Conservation (phyloP, 2,113 vertebrate species). For the Petaurus breviceps region DNA sequence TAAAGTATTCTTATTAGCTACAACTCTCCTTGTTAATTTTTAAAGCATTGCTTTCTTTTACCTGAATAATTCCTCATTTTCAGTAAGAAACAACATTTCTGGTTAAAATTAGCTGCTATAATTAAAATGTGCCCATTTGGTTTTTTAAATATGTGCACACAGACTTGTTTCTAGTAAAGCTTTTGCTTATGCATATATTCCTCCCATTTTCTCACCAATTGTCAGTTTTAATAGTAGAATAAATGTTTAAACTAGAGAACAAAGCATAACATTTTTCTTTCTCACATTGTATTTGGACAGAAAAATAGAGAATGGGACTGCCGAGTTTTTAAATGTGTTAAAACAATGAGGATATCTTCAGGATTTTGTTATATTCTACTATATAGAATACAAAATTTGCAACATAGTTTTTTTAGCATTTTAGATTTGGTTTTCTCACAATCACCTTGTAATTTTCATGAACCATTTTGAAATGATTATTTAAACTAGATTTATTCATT, state of each 20-base stretch:
- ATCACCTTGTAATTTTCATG: slow-evolving; percentile 56
- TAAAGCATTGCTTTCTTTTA: slow-evolving; percentile 13
- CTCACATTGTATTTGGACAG: slow-evolving; percentile 46
- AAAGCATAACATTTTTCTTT: slow-evolving; percentile 30
- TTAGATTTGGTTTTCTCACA: slow-evolving; percentile 31
- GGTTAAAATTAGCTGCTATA: slow-evolving; percentile 34
- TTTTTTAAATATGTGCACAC: slow-evolving; percentile 24
- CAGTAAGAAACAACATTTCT: slow-evolving; percentile 35
- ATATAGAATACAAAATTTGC: slow-evolving; percentile 39
- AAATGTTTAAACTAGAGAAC: slow-evolving; percentile 34
- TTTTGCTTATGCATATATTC: not conserved
- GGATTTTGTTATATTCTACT: slow-evolving; percentile 26
- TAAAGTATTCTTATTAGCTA: slow-evolving; percentile 31
- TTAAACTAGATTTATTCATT: not conserved
- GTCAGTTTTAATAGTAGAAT: slow-evolving; percentile 16
- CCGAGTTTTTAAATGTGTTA: slow-evolving; percentile 43
- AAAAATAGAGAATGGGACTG: slow-evolving; percentile 32
- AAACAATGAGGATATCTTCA: slow-evolving; percentile 54
- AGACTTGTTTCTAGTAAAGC: slow-evolving; percentile 19
- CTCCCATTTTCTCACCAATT: slow-evolving; percentile 33
- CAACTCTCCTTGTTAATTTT: slow-evolving; percentile 2
- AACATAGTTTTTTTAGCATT: slow-evolving; percentile 38
- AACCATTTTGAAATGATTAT: slow-evolving; percentile 27
- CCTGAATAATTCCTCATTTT: slow-evolving; percentile 49
- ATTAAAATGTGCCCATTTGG: slow-evolving; percentile 13